Conservation (phyloP, 2,797 vertebrate genomes). For the Myotis findleyi region DNA sequence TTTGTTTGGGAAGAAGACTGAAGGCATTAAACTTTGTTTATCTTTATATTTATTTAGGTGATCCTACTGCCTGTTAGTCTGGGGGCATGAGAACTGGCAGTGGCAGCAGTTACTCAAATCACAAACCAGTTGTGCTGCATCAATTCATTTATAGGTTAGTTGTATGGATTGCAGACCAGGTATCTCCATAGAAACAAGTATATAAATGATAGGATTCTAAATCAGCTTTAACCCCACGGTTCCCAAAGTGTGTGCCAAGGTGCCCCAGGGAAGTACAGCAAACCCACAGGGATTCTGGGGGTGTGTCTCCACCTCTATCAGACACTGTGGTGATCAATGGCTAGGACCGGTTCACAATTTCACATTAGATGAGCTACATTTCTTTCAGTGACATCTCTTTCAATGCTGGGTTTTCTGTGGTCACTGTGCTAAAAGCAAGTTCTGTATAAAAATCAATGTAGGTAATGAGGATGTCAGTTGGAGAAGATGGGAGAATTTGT, state of each 20-base stretch:
- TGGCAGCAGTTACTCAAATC: neutral
- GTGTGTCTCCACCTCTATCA: neutral
- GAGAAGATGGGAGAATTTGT: neutral
- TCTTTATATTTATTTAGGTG: neutral
- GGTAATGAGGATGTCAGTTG: neutral
- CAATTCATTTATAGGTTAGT: neutral
- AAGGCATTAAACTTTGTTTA: neutral
- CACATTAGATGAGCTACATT: neutral
- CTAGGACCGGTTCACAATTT: neutral
- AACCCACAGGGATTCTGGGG: neutral
- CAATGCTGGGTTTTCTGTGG: neutral
- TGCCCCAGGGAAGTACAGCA: neutral
- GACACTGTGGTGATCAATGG: neutral
- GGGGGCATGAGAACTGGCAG: neutral
- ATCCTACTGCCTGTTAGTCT: neutral
- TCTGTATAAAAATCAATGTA: neutral
- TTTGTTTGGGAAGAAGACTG: neutral
- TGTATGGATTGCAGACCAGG: neutral
- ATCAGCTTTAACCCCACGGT: neutral
- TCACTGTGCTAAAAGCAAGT: neutral
- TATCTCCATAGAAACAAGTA: neutral
- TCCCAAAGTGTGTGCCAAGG: neutral
- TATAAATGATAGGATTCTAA: neutral
- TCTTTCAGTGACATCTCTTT: neutral
- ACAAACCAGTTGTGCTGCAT: neutral